These are phyloP conservation scores for Beris morrisii DNA, from an alignment of 2,888 invertebrate genomes.

Conservation along the genomic window DNA sequence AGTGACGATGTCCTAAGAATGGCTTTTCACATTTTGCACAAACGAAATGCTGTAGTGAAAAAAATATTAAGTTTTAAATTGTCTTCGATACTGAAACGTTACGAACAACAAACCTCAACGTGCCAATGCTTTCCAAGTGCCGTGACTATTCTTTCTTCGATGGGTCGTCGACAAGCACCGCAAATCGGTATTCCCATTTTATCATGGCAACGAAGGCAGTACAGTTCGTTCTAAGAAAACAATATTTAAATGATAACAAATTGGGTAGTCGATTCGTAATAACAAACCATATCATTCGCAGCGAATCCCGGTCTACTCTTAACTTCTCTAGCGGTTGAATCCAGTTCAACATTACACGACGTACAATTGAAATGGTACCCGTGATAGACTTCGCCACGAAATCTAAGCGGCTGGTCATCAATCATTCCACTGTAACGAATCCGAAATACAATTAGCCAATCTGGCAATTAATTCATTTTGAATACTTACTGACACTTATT, in stretches of 20 bases:
- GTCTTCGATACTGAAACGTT: not conserved
- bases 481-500: conserved; percentile 94
- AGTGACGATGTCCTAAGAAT: conserved; percentile 97
- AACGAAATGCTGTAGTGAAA: conserved; percentile 84
- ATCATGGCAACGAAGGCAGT: conserved; percentile 97
- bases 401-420: conserved; percentile 87
- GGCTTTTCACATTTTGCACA: conserved; percentile 99
- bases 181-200: conserved; percentile 99
- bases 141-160: conserved; percentile 98
- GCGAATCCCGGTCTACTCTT: conserved; percentile 87
- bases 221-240: conserved; percentile 79
- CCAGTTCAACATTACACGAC: conserved; percentile 87
- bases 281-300: conserved; percentile 78
- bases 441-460: not conserved
- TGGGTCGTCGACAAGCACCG: conserved; percentile 97
- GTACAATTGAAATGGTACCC: conserved; percentile 99
- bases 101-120: conserved; percentile 70
- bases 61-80: not conserved
- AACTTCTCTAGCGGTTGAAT: conserved; percentile 94
- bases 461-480: conserved; percentile 2
- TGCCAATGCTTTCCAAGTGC: conserved; percentile 99
- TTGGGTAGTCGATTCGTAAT: not conserved
- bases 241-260: conserved; percentile 10
- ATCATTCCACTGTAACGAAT: conserved; percentile 72
- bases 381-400: conserved; percentile 96